Evolutionary conservation across 2,888 invertebrate genomes (phyloP), one percentile per base, ranked within the genome.

Genomic region (Ditula angustiorana): DNA sequence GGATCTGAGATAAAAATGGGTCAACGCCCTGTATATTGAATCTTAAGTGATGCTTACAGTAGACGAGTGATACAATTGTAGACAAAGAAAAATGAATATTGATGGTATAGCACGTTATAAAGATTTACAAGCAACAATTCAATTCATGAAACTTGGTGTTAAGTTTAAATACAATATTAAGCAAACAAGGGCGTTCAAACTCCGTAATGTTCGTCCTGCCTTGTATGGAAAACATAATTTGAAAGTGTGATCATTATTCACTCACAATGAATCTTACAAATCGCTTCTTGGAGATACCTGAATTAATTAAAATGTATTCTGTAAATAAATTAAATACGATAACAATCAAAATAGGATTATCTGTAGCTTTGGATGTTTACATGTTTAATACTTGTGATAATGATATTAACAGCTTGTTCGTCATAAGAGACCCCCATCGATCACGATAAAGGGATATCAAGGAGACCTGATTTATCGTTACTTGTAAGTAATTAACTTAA

Each of bases 21-120:
- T 87, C 90, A 88, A 73, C 81, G 87, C 80, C 82, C 90, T 83
- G 73, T 83, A 80, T 78, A 82, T 81, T 85, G 80, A 80, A 77
- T 83, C 78, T 58, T 77, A 80, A 80, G 78, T 77, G 81, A 85
- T 79, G 77, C 76, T 69, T 77, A 55, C 44, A 21, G 35, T 76
- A 76, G 80, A 81, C 86, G 86, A 86, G 47, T 87, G 84, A 85
- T 82, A 86, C 73, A 69, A 72, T 73, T 70, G 73, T 78, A 77
- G 71, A 77, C 69, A 75, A 46, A 50, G 44, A 61, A 61, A 44
- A 57, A 53, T 66, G 56, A n/a, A 33, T 61, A 57, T 57, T 26
- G 61, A 56, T 57, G 44, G 44, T 52, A 37, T 33, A 19, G n/a
- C 33, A 33, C 13, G 13, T 2, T n/a, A n/a, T n/a, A n/a, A 52